phyloP scores from a whole-genome alignment of 2,113 vertebrate species.

The Dromas ardeola region DNA sequence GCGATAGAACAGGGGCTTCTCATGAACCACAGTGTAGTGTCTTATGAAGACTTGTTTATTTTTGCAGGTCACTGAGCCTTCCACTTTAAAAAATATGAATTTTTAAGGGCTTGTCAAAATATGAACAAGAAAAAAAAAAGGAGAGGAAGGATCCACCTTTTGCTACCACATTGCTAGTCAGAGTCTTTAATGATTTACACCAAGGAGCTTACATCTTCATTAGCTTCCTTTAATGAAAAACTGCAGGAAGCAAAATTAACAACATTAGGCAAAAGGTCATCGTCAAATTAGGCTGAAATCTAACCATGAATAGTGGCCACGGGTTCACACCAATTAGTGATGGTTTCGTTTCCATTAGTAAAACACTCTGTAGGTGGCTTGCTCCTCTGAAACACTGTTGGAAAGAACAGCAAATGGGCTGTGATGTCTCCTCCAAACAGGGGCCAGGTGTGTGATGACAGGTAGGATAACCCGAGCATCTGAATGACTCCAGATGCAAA shows the following conservation, averaged over 20 bases:
- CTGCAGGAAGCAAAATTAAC: neutral
- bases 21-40: neutral
- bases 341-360: neutral
- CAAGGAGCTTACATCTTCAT: neutral
- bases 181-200: neutral
- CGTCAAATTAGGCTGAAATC: slow-evolving; percentile 25
- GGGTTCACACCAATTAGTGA: neutral
- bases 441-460: neutral
- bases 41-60: neutral
- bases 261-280: neutral
- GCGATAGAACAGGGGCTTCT: neutral
- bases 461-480: neutral
- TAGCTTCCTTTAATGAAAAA: neutral
- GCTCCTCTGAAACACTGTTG: neutral
- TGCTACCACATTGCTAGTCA: neutral
- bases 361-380: neutral
- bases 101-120: neutral
- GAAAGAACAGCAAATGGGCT: neutral
- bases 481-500: neutral
- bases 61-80: neutral
- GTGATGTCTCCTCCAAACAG: neutral
- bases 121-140: neutral
- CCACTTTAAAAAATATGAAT: neutral
- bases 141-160: neutral
- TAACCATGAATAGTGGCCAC: neutral